Evolutionary conservation across 2,888 invertebrate genomes (phyloP), one percentile per base, ranked within the genome.

Genomic region (Agriopis marginaria): DNA sequence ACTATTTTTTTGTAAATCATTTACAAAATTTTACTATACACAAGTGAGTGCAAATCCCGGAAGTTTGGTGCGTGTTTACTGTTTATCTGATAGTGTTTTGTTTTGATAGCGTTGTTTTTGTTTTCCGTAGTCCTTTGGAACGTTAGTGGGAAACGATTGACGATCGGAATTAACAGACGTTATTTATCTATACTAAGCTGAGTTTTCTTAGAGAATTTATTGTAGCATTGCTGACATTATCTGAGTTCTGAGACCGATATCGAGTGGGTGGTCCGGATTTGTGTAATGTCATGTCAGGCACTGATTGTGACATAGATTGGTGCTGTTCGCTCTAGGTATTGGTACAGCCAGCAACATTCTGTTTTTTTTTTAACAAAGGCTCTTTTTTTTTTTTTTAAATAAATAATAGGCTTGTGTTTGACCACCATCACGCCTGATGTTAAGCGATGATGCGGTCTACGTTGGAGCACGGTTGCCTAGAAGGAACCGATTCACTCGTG

Each of bases 11-110:
- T 39, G 10, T 44, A 40, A 39, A 44, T 68, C 59, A 61, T 51
- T 11, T 3, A 32, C 23, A 10, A 23, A 23, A 65, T 51, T 23
- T 40, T 44, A 51, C 47, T 44, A 7, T 56, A 55, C 23, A 12
- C 44, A 47, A 2, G 69, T 49, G 65, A 42, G 56, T 53, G 62
- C 45, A 44, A 14, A 42, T 49, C 44, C 54, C 42, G 58, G 55
- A 54, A 68, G 61, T 42, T 49, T 50, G 40, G 44, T 56, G 51
- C 17, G 32, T 53, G 44, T 51, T 60, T 68, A 42, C 55, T 53
- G 44, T 51, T 60, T 68, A 42, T 59, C 65, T 68, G 70, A 60
- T 66, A 71, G 68, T 70, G 70, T 66, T 65, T 62, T 65, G 65
- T 69, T 61, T 68, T 68, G 59, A 68, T 50, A 44, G 23, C 7